These are phyloP conservation scores for Lepisosteus osseus DNA, from an alignment of 2,113 vertebrate genomes.

Conservation along the genomic window DNA sequence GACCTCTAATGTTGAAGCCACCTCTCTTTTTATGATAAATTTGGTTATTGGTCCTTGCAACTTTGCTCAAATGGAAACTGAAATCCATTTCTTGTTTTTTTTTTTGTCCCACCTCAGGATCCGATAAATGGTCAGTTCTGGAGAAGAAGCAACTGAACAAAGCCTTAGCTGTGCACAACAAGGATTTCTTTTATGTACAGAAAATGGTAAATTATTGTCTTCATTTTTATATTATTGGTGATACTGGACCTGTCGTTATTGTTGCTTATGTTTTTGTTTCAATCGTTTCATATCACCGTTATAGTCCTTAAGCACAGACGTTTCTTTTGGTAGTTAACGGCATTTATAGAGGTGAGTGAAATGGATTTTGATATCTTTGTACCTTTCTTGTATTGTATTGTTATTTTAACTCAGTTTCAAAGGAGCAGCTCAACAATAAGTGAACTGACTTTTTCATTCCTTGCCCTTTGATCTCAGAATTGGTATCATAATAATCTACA, in stretches of 20 bases:
- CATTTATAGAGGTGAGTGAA: no score
- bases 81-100: not conserved
- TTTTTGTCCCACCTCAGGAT: slow-evolving; percentile 60
- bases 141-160: slow-evolving; percentile 78
- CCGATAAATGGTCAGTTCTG: slow-evolving; percentile 76
- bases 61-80: not conserved
- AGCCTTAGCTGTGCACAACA: slow-evolving; percentile 76
- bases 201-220: slow-evolving; percentile 65
- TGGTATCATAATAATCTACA: no score
- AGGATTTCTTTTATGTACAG: slow-evolving; percentile 84
- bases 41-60: slow-evolving; percentile 32
- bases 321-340: no score
- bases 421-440: no score
- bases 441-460: no score
- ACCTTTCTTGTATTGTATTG: no score
- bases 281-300: not conserved
- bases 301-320: not conserved
- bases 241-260: no score
- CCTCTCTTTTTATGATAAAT: slow-evolving; percentile 16
- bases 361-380: no score
- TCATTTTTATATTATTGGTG: not conserved
- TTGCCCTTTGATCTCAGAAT: no score
- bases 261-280: no score
- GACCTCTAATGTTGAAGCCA: no score
- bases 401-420: no score